Conservation (phyloP, 2,113 vertebrate genomes). For the Ciconia stormi region DNA sequence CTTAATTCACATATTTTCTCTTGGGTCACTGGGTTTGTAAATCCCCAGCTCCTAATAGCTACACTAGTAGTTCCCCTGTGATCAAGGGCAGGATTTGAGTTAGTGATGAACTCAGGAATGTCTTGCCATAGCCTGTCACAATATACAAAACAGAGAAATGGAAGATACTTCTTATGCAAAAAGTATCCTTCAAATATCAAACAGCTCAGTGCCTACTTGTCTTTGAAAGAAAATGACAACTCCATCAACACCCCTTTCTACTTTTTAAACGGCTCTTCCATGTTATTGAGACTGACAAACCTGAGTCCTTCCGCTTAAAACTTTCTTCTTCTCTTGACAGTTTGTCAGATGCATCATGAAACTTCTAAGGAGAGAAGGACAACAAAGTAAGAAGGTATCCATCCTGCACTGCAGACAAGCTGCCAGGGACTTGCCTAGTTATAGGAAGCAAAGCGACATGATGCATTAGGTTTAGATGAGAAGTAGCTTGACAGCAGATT, state of each 20-base stretch:
- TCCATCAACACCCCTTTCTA: neutral
- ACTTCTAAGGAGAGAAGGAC: neutral
- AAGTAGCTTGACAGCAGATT: neutral
- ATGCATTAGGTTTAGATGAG: neutral
- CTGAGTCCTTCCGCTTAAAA: slow-evolving; percentile 29
- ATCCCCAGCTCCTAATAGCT: neutral
- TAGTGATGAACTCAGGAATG: neutral
- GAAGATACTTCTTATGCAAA: neutral
- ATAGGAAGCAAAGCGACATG: fast-evolving
- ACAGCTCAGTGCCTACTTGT: neutral
- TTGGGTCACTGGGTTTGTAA: neutral
- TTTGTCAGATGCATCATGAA: fast-evolving
- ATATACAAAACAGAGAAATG: neutral
- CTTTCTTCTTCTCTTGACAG: neutral
- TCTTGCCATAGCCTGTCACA: neutral
- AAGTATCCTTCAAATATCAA: neutral
- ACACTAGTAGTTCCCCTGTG: neutral
- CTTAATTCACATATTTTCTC: neutral
- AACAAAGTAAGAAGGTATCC: neutral
- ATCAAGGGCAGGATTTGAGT: neutral
- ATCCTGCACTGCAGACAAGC: too few species aligned
- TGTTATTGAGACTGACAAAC: neutral
- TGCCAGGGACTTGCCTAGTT: neutral
- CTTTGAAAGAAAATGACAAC: neutral
- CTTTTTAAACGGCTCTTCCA: neutral